Evolutionary conservation across 2,888 invertebrate genomes (phyloP), one percentile per base, ranked within the genome.

Genomic region (Spilosoma lubricipeda): DNA sequence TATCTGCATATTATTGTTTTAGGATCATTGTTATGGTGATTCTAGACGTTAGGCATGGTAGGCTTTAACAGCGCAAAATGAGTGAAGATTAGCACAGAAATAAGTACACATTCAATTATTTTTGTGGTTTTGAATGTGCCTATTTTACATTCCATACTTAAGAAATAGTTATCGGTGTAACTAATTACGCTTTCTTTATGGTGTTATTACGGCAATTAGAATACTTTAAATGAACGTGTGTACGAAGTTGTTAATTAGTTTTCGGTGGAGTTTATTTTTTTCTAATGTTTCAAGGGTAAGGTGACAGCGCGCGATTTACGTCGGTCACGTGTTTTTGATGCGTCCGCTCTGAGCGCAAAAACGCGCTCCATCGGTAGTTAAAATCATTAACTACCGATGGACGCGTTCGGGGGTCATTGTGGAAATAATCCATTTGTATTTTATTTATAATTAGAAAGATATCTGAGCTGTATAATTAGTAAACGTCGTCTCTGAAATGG

Each of bases 1-100:
- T 91, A 92, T 91, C 92, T 91, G 86, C 86, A 90, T 89, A 91
- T 85, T 91, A 93, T 93, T 93, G 92, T 94, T 92, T 87, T 89
- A 86, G 82, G 87, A 91, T 90, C 89, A 93, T 95, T 95, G 93
- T 95, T 92, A 93, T 93, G 94, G 87, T 93, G 91, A 94, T 94
- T 86, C 82, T 86, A 87, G 88, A 88, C 87, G 87, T 86, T 86
- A 88, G 86, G 82, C 84, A 85, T 88, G 89, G 88, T 89, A 89
- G 83, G 84, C 86, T 83, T 90, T 88, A 87, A 88, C 81, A 88
- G 86, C 85, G 89, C 88, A 85, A 89, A 93, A 92, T 90, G 87
- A 87, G 88, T 82, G 83, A 83, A 90, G 88, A 93, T 92, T 91
- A 90, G 91, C 91, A 20, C 48, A 90, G 91, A 93, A 92, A 92